Evolutionary conservation across 1,140 invertebrate genomes (phyloP).

Genomic region (Oedothorax gibbosus): DNA sequence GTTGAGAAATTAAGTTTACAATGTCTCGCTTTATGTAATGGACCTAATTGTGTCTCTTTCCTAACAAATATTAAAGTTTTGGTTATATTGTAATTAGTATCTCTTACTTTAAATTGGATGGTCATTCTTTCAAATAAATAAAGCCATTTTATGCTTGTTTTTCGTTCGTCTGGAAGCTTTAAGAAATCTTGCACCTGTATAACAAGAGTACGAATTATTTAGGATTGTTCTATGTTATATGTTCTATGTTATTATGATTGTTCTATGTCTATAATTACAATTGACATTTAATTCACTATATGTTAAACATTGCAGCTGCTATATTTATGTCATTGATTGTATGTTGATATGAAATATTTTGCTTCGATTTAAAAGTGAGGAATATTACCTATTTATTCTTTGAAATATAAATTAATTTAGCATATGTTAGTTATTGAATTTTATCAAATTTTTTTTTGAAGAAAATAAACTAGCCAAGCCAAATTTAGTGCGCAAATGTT

Average conservation of each 20-base stretch:
- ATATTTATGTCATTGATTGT: background rate
- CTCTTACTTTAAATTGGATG: constrained; percentile 44
- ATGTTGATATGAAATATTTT: too few relatives aligned
- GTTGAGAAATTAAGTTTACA: too few relatives aligned
- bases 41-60: too few relatives aligned
- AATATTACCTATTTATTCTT: too few relatives aligned
- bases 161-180: constrained; percentile 26
- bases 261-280: background rate
- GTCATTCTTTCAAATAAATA: constrained; percentile 48
- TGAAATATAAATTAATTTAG: too few relatives aligned
- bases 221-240: background rate
- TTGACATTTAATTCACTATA: background rate
- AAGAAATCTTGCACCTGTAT: constrained; percentile 43
- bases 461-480: too few relatives aligned
- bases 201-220: background rate
- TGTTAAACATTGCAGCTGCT: background rate
- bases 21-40: too few relatives aligned
- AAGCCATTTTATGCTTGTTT: constrained; percentile 40
- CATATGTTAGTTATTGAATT: too few relatives aligned
- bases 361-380: too few relatives aligned
- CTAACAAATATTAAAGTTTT: too few relatives aligned
- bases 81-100: background rate
- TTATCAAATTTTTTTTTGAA: too few relatives aligned
- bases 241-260: background rate
- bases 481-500: too few relatives aligned